Conservation (phyloP, 2,888 invertebrate species). For the Ditula angustiorana region DNA sequence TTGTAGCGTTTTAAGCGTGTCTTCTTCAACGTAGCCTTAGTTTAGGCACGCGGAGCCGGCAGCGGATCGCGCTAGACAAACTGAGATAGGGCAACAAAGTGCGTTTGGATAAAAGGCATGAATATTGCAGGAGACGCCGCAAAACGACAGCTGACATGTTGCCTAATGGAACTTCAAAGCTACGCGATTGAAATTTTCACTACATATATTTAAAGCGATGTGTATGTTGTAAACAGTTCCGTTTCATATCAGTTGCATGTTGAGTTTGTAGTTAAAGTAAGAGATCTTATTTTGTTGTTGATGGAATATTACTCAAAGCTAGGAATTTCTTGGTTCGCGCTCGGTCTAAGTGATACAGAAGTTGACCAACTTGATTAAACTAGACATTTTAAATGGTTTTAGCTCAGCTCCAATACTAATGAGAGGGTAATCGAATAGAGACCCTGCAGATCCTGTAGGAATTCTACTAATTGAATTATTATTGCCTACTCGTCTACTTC, state of each 20-base stretch:
- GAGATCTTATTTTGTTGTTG: not conserved
- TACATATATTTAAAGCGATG: constrained; percentile 2
- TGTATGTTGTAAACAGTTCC: not conserved
- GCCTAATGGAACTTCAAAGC: constrained; percentile 38
- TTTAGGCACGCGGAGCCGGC: not conserved
- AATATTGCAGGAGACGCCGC: constrained; percentile 29
- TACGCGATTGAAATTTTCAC: constrained; percentile 18
- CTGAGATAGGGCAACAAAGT: constrained; percentile 10
- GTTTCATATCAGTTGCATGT: not conserved
- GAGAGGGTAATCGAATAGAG: not conserved
- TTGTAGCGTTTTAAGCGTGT: not conserved
- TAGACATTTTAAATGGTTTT: too few relatives aligned
- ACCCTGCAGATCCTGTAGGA: not conserved
- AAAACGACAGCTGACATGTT: constrained; percentile 28
- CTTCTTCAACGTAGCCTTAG: not conserved
- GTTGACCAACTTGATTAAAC: too few relatives aligned
- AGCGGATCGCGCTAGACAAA: not conserved
- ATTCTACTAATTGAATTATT: not conserved
- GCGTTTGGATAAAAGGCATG: constrained; percentile 32
- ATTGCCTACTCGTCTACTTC: not conserved
- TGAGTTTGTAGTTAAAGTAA: not conserved
- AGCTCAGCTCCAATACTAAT: too few relatives aligned
- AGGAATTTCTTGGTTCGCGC: too few relatives aligned
- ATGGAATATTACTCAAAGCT: too few relatives aligned
- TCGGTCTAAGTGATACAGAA: too few relatives aligned